Base-by-base conservation (phyloP, 2,888 invertebrate genomes). In the Caenorhabditis sp. region DNA sequence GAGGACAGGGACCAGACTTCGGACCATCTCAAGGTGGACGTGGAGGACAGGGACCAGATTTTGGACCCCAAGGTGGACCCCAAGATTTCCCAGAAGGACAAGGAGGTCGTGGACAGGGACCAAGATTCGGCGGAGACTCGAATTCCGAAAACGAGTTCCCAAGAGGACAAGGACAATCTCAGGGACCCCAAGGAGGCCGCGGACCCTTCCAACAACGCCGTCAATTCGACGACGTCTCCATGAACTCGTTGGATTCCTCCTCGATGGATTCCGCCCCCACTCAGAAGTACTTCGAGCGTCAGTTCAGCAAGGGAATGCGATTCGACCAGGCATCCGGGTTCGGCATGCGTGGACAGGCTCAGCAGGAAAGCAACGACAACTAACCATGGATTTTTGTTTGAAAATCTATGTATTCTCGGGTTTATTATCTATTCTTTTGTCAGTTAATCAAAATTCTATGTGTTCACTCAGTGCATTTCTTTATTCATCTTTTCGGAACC, bases 281-380 rank as follows among this genome's bases (percentile, higher is more conserved):
- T 31, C 75, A 69, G 47, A 81, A 74, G 41, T 74, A 75, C 19
- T 74, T 75, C 28, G 63, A 69, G 49, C 61, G 74, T 26, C 74
- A 74, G 14, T 41, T 54, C 5, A 68, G 14, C 12, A 24, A 56
- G 1, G 51, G 51, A 64, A 58, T 64, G 56, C 44, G 82, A 59
- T 82, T 82, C 61, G 82, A 82, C 51, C 82, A 82, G 49, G 44
- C 26, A 0, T 82, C 82, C 0, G 82, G 82, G 26, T 82, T 76
- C 54, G 82, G 82, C 44, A 82, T 76, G 76, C 76, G 70, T 24
- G 28, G 51, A 14, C 51, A 51, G 14, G 68, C n/a, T 31, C 56
- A 64, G 61, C 38, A 72, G 24, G 38, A 61, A n/a, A 47, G 14
- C 19, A 47, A 47, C 47, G 47, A 47, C 22, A 19, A 51, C n/a